Conservation (phyloP, 2,888 invertebrate species). For the Mythimna vitellina region DNA sequence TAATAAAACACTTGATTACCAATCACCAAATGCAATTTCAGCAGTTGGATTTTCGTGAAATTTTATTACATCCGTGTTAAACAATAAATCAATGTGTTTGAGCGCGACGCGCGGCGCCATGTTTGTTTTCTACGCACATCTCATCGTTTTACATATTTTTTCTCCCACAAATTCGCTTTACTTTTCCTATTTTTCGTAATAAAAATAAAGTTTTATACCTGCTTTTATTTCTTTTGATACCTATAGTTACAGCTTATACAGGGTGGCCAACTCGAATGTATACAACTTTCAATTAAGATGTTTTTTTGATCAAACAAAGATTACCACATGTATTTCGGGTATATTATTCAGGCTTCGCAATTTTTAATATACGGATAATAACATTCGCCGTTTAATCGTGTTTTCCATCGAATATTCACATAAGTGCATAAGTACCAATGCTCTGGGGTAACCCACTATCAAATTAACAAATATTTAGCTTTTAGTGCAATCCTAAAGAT, state of each 20-base stretch:
- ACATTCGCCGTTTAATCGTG: too few species aligned
- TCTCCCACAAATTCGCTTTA: constrained; percentile 34
- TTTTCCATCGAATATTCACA: too few species aligned
- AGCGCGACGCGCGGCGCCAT: constrained; percentile 57
- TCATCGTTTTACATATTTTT: constrained; percentile 59
- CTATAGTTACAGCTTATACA: background rate
- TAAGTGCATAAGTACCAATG: too few species aligned
- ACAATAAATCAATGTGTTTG: constrained; percentile 70
- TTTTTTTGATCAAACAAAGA: too few species aligned
- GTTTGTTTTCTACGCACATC: constrained; percentile 64
- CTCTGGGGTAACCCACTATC: too few species aligned
- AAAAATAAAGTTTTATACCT: constrained; percentile 18
- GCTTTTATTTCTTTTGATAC: constrained; percentile 21
- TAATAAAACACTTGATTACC: constrained; percentile 58
- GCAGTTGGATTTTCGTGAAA: constrained; percentile 60
- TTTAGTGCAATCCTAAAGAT: too few species aligned
- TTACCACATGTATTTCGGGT: too few species aligned
- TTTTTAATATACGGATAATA: too few species aligned
- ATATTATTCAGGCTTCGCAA: too few species aligned
- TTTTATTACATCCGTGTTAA: constrained; percentile 68
- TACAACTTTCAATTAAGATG: too few species aligned
- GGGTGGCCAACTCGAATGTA: too few species aligned
- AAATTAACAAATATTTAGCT: too few species aligned
- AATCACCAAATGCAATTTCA: constrained; percentile 62
- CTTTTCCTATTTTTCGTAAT: constrained; percentile 35